Evolutionary conservation across 2,113 vertebrate species (phyloP).

Genomic region (Nothobranchius kuhntae): DNA sequence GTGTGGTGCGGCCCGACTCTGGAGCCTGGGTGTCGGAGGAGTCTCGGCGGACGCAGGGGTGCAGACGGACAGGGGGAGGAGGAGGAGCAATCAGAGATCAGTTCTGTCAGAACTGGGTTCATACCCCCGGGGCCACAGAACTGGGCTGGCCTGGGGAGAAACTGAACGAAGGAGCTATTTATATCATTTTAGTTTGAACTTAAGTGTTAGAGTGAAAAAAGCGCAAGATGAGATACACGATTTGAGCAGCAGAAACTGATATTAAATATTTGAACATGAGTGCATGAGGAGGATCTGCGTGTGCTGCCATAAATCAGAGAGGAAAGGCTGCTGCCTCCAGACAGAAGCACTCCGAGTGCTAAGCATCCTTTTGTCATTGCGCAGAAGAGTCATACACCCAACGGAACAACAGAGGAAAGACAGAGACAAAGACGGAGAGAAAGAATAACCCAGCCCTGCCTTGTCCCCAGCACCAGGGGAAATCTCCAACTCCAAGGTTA

Average conservation of each 20-base stretch:
- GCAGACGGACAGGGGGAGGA: slow-evolving; percentile 47
- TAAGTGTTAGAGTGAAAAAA: slow-evolving; percentile 45
- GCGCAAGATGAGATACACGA: slow-evolving; percentile 11
- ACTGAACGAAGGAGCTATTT: slow-evolving; percentile 60
- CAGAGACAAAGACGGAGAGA: slow-evolving; percentile 45
- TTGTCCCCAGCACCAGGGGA: slow-evolving; percentile 70
- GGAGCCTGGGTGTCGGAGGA: slow-evolving; percentile 43
- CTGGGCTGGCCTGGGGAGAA: slow-evolving; percentile 65
- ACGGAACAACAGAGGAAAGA: slow-evolving; percentile 36
- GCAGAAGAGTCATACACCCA: slow-evolving; percentile 41
- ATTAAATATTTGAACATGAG: slow-evolving; percentile 33
- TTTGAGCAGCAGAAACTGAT: slow-evolving; percentile 2
- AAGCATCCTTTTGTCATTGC: slow-evolving; percentile 70
- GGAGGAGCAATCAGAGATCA: slow-evolving; percentile 56
- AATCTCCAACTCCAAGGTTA: slow-evolving; percentile 79
- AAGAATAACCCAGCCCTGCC: slow-evolving; percentile 61
- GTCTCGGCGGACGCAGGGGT: slow-evolving; percentile 47
- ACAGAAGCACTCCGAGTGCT: slow-evolving; percentile 37
- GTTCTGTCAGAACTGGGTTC: slow-evolving; percentile 78
- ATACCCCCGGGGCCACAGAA: slow-evolving; percentile 68
- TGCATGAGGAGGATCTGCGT: slow-evolving; percentile 1
- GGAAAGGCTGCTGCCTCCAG: slow-evolving; percentile 35
- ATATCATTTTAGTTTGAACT: slow-evolving; percentile 54
- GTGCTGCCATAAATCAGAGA: slow-evolving; percentile 55
- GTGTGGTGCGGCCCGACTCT: slow-evolving; percentile 35